Evolutionary conservation across 1,140 invertebrate species (phyloP).

Genomic region (Lasioglossum albipes): DNA sequence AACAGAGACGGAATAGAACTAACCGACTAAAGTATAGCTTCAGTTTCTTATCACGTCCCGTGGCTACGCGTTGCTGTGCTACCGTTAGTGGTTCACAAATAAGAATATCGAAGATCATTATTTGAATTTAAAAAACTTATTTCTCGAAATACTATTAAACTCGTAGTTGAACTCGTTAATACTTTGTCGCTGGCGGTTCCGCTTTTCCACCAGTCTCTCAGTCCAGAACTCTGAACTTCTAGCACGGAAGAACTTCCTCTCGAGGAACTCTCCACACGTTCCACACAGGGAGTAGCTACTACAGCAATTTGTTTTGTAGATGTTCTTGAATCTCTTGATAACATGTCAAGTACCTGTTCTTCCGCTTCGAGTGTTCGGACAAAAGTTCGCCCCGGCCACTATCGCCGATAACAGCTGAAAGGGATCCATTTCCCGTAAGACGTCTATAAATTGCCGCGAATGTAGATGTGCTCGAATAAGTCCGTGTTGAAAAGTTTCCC

Average conservation of each 20-base stretch:
- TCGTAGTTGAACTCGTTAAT: no score
- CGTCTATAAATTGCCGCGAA: not conserved
- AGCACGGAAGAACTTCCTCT: not conserved
- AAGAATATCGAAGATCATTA: no score
- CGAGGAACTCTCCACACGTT: not conserved
- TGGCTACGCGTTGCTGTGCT: no score
- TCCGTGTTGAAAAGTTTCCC: not conserved
- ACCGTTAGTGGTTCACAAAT: no score
- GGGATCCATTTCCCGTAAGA: not conserved
- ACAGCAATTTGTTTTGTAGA: constrained; percentile 10
- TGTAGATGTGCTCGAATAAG: not conserved
- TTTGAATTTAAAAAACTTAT: no score
- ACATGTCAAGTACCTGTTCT: constrained; percentile 1
- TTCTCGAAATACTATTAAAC: no score
- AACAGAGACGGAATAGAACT: no score
- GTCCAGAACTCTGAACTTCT: not conserved
- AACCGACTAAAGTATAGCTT: no score
- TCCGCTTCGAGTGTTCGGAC: not conserved
- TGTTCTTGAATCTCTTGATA: constrained; percentile 6
- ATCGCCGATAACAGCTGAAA: not conserved
- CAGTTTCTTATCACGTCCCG: no score
- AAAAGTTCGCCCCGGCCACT: not conserved
- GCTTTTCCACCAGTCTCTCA: no score
- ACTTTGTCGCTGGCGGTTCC: no score
- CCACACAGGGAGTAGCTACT: not conserved